Base-by-base conservation (phyloP, 2,888 invertebrate genomes). In the Iphiclides podalirius region DNA sequence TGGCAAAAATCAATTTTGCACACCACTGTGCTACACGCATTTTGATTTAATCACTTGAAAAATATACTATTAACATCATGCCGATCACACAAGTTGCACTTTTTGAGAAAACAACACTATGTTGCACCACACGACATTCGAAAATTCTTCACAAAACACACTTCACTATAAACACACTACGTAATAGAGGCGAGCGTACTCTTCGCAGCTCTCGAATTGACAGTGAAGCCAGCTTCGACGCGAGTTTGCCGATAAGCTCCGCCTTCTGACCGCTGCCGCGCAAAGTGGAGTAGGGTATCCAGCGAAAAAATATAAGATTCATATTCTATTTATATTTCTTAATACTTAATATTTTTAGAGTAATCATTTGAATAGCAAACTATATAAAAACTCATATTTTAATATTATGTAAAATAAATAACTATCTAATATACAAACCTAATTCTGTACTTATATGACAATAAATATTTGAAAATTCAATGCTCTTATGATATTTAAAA, bases 261-360 rank as follows among this genome's bases (percentile, higher is more conserved):
- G 88, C 88, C 87, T 88, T 84, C 87, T 87, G 87, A 87, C 88
- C 88, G 87, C 87, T 87, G 84, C 87, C 86, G 87, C 86, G 86
- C 84, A 86, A 87, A 87, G 87, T 86, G 77, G 84, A 84, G 79
- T 84, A 78, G 86, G 75, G 81, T 79, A 67, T 52, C 72, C 71
- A 75, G 61, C 60, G 52, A 41, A 31, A 38, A 42, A 44, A 43
- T 31, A 15, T 9, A 31, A 44, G 47, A 46, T 52, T 48, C 52
- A 13, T 33, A 35, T 6, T 46, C 17, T 13, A 16, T 23, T 14
- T n/a, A 36, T 12, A 41, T 35, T 26, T 42, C 1, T 12, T 11
- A 9, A 38, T 12, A 7, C 6, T 16, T 16, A 28, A 36, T 11
- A n/a, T 2, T 1, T 6, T 35, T 8, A 14, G 13, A n/a, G 8